Evolutionary conservation across 2,888 invertebrate species (phyloP).

Genomic region (Barypeithes pellucidus): DNA sequence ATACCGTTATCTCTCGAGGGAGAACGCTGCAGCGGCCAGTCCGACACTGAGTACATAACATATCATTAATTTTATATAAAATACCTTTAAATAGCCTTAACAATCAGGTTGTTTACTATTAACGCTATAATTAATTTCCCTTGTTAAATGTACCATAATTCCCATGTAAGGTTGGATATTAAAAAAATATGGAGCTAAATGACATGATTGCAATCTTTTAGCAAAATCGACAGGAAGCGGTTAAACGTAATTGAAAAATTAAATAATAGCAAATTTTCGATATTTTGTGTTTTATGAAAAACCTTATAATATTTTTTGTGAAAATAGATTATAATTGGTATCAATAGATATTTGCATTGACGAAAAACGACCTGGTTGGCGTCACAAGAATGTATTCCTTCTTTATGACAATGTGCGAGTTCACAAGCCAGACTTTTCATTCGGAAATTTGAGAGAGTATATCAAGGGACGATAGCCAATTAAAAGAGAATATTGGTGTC

Average conservation of each 20-base stretch:
- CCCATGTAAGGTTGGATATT: constrained; percentile 6
- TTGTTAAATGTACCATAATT: constrained; percentile 6
- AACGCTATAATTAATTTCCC: background rate
- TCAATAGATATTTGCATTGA: too few species aligned
- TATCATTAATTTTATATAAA: background rate
- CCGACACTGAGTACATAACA: background rate
- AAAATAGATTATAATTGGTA: background rate
- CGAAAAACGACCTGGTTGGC: too few species aligned
- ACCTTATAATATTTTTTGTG: background rate
- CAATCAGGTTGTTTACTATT: background rate
- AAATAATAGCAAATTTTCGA: background rate
- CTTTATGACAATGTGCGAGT: too few species aligned
- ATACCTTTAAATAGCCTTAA: constrained; percentile 1
- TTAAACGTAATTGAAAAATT: background rate
- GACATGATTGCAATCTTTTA: constrained; percentile 4
- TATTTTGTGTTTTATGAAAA: background rate
- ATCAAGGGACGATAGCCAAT: too few species aligned
- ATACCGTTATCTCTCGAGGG: too few species aligned
- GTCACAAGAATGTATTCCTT: too few species aligned
- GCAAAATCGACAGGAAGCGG: background rate
- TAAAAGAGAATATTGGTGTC: too few species aligned
- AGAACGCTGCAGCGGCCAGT: background rate
- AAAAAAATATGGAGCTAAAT: background rate
- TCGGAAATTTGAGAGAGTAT: too few species aligned
- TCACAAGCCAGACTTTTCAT: too few species aligned